phyloP scores from a whole-genome alignment of 37 sponge, comb jelly and placozoan species.

The Corticium candelabrum region DNA sequence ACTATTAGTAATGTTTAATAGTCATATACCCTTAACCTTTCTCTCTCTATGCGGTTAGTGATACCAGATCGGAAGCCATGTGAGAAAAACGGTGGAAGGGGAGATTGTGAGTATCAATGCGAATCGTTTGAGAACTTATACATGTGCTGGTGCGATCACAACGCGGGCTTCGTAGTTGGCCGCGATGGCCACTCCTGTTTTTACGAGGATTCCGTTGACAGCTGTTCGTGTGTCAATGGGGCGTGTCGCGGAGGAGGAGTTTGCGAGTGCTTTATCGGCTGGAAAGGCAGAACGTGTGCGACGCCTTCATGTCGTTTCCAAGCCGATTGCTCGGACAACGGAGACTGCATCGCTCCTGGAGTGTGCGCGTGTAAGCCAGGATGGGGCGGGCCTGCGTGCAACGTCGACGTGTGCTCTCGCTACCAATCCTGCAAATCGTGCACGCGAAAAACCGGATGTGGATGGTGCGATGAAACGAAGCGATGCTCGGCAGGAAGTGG shows the following conservation, averaged over 20 bases:
- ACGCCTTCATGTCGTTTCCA: not conserved
- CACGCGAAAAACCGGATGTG: not conserved
- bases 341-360: not conserved
- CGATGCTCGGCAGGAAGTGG: not conserved
- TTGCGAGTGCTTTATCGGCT: not conserved
- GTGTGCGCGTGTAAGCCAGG: not conserved
- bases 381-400: not conserved
- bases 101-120: not conserved
- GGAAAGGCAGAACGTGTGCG: not conserved
- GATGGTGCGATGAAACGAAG: not conserved
- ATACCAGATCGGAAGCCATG: not conserved
- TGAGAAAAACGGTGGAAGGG: not conserved
- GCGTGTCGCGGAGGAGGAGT: not conserved
- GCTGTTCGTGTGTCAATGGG: not conserved
- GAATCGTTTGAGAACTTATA: not conserved
- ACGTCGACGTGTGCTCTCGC: not conserved
- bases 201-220: not conserved
- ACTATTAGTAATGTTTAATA: not conserved
- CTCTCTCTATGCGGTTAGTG: no score
- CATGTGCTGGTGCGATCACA: not conserved
- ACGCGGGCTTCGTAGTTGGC: not conserved
- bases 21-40: no score
- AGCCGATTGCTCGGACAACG: not conserved
- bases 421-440: not conserved
- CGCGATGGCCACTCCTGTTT: not conserved